phyloP scores from a whole-genome alignment of 2,113 vertebrate species.

The Nanorana parkeri region DNA sequence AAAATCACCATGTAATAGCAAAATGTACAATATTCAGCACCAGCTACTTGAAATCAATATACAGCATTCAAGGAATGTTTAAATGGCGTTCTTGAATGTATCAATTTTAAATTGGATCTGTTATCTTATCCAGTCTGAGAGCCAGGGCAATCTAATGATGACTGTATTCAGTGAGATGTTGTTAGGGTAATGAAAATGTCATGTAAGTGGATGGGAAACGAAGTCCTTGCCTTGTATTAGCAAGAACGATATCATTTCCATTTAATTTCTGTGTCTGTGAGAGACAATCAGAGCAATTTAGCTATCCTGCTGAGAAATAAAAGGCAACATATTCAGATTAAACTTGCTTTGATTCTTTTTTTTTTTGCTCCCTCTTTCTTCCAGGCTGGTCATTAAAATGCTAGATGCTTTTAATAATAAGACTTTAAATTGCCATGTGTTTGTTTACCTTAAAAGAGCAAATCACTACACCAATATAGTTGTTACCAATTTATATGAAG shows the following conservation, averaged over 20 bases:
- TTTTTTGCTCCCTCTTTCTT: neutral
- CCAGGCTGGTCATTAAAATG: conserved; percentile 26
- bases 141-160: conserved; percentile 46
- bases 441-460: conserved; percentile 34
- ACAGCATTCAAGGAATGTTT: conserved; percentile 35
- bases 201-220: conserved; percentile 53
- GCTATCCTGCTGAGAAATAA: conserved; percentile 51
- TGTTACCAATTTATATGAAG: conserved; percentile 38
- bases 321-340: conserved; percentile 50
- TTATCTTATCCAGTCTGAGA: conserved; percentile 42
- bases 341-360: conserved; percentile 42
- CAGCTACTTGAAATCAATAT: conserved; percentile 14
- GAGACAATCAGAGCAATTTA: conserved; percentile 58
- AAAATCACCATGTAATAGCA: conserved; percentile 12
- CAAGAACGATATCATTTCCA: conserved; percentile 53
- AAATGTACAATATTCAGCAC: neutral
- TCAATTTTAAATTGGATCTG: conserved; percentile 39
- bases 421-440: conserved; percentile 37
- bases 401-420: conserved; percentile 27
- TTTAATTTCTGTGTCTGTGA: conserved; percentile 55
- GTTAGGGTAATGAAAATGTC: conserved; percentile 58
- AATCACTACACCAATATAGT: conserved; percentile 9
- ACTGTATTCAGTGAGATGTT: conserved; percentile 48
- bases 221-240: conserved; percentile 53
- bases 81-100: conserved; percentile 32